These are phyloP conservation scores for Catocala fraxini DNA, from an alignment of 2,888 invertebrate species.

Conservation along the genomic window DNA sequence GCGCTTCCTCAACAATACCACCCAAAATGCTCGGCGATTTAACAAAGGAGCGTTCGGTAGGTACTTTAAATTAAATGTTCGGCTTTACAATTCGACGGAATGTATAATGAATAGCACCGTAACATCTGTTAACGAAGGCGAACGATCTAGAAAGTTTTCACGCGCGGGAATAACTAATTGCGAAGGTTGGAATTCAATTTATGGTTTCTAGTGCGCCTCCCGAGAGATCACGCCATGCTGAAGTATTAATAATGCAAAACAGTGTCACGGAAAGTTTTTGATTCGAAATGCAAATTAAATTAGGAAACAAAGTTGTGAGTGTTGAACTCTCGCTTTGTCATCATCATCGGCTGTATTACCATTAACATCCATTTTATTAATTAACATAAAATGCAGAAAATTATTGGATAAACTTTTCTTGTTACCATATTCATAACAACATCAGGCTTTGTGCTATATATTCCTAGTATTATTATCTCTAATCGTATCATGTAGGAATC, in stretches of 20 bases:
- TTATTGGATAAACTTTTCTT: neutral
- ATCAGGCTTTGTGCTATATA: neutral
- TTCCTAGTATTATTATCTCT: too few species aligned
- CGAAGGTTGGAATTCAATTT: conserved; percentile 88
- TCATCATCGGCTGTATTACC: conserved; percentile 71
- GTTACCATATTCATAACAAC: neutral
- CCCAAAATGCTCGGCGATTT: conserved; percentile 76
- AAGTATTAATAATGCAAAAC: conserved; percentile 88
- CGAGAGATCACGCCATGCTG: conserved; percentile 84
- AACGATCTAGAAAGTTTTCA: conserved; percentile 88
- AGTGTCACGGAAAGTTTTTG: conserved; percentile 87
- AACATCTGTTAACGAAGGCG: conserved; percentile 88
- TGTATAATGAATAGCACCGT: conserved; percentile 88
- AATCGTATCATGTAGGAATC: too few species aligned
- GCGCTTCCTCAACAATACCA: conserved; percentile 75
- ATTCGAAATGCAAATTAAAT: conserved; percentile 86
- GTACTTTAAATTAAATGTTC: conserved; percentile 87
- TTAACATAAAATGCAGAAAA: conserved; percentile 10
- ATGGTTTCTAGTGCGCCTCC: conserved; percentile 86
- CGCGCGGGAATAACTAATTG: conserved; percentile 88
- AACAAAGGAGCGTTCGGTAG: conserved; percentile 83
- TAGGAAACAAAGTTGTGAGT: conserved; percentile 84
- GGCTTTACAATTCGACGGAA: conserved; percentile 87
- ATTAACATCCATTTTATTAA: conserved; percentile 65
- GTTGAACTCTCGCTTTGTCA: conserved; percentile 70